Conservation (phyloP, 2,888 invertebrate genomes). For the Cheilosia impressa region DNA sequence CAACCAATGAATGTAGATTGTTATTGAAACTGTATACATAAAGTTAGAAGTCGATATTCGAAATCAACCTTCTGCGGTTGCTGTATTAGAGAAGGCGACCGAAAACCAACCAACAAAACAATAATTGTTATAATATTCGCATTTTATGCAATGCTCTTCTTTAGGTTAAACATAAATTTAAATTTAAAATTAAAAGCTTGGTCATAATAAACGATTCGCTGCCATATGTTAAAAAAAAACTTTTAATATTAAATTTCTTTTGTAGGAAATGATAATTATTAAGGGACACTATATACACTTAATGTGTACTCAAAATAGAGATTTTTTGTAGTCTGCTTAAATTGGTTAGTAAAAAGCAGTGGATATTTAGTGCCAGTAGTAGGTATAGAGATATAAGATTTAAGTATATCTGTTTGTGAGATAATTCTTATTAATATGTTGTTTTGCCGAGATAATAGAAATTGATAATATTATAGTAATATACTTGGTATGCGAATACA, state of each 20-base stretch:
- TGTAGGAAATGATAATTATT: conserved; percentile 22
- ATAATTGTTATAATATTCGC: conserved; percentile 47
- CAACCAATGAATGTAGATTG: conserved; percentile 32
- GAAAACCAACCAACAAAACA: conserved; percentile 84
- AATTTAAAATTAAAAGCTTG: conserved; percentile 40
- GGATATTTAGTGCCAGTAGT: conserved; percentile 69
- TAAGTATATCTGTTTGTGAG: conserved; percentile 2
- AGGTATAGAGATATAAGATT: conserved; percentile 25
- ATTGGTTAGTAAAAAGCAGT: conserved; percentile 56
- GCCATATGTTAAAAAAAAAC: conserved; percentile 25
- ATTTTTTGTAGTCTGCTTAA: conserved; percentile 20
- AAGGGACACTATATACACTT: conserved; percentile 35
- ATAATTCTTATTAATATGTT: conserved; percentile 17
- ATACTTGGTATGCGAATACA: neutral
- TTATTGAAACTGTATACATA: conserved; percentile 17
- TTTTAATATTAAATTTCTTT: neutral
- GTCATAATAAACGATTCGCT: conserved; percentile 35
- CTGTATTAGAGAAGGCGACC: conserved; percentile 93
- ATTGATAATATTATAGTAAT: conserved; percentile 2
- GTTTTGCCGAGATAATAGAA: conserved; percentile 48
- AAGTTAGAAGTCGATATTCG: conserved; percentile 77
- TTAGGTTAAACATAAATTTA: conserved; percentile 55
- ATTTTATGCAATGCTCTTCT: conserved; percentile 28
- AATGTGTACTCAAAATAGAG: conserved; percentile 41
- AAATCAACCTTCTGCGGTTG: conserved; percentile 91